phyloP scores from a whole-genome alignment of 1,140 invertebrate species.

The Trichonephila clavata region DNA sequence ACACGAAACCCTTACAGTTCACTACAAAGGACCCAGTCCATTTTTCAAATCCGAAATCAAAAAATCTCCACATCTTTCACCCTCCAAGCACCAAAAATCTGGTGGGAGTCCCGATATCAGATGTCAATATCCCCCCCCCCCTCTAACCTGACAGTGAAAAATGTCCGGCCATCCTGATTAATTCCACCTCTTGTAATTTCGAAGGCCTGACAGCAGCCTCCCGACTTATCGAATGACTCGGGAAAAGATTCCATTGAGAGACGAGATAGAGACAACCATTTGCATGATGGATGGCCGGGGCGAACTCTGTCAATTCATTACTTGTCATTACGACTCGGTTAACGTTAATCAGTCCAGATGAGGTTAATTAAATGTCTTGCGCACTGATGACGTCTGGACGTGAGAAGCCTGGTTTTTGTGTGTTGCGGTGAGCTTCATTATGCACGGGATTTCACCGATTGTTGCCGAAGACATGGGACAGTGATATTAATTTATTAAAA shows the following conservation, averaged over 20 bases:
- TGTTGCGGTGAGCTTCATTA: no score
- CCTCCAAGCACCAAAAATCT: not conserved
- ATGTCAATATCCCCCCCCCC: not conserved
- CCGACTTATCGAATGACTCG: not conserved
- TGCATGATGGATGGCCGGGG: not conserved
- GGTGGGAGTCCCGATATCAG: not conserved
- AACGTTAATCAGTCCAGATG: not conserved
- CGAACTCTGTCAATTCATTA: slow-evolving; percentile 22
- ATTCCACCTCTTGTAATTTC: not conserved
- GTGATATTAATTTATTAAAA: not conserved
- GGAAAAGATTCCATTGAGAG: not conserved
- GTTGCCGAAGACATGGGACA: not conserved
- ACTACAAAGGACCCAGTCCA: no score
- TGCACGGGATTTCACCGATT: not conserved
- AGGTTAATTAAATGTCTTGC: not conserved
- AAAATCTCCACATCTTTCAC: no score
- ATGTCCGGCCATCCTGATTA: not conserved
- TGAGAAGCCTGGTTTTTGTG: not conserved
- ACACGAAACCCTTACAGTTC: no score
- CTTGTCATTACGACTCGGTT: not conserved
- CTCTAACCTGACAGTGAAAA: not conserved
- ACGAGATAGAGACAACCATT: not conserved
- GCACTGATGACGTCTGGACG: not conserved
- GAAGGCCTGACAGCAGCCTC: not conserved
- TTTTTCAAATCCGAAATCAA: no score